A percentile compares a stretch with the other conserved stretches of the same genome.
Conservation (phyloP, 1,140 invertebrate genomes). For the Pectinophora gossypiella region DNA sequence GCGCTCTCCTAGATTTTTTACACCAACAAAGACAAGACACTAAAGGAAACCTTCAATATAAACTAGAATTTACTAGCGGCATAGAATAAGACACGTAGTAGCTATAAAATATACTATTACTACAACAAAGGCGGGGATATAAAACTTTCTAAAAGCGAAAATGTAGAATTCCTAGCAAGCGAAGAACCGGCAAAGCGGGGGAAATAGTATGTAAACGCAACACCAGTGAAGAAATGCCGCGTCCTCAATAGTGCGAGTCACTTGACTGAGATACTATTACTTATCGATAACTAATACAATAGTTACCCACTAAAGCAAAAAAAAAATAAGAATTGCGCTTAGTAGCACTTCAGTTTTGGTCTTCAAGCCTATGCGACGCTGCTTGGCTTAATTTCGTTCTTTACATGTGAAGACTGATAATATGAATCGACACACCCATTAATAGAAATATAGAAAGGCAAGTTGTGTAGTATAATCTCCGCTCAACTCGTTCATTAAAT, state of each 20-base stretch:
- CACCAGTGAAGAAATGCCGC: background rate
- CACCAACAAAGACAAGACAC: background rate
- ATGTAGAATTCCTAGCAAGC: constrained; percentile 1
- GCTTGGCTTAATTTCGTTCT: background rate
- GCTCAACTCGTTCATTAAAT: no score
- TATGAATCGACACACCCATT: background rate
- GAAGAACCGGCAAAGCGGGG: background rate
- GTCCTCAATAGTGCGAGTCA: background rate
- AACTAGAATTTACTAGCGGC: background rate
- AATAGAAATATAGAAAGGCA: background rate
- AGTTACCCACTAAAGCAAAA: background rate
- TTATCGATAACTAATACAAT: background rate
- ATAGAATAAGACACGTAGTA: background rate
- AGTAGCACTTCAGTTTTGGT: background rate
- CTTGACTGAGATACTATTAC: no score
- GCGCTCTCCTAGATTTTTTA: background rate
- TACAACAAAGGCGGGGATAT: constrained; percentile 4
- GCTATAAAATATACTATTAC: constrained; percentile 2
- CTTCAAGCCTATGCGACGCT: background rate
- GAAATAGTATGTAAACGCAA: constrained; percentile 4
- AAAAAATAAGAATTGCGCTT: background rate
- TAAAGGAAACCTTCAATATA: constrained; percentile 2
- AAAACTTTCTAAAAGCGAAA: constrained; percentile 4
- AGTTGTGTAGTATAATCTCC: no score
- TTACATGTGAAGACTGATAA: background rate